These are phyloP conservation scores for Hetaerina americana DNA, from an alignment of 1,140 invertebrate genomes.

Conservation along the genomic window DNA sequence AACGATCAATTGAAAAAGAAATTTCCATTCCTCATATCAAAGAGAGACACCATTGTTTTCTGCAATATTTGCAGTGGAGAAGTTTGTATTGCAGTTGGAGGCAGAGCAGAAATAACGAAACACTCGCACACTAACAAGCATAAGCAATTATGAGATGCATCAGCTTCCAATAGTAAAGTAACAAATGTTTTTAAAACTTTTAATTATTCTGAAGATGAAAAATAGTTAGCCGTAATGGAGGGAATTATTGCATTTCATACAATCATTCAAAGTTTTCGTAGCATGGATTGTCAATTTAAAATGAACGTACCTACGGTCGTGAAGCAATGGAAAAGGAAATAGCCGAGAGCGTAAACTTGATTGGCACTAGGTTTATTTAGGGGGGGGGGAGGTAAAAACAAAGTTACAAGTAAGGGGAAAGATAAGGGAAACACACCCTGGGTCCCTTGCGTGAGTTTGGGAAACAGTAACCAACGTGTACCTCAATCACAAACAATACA, in stretches of 20 bases:
- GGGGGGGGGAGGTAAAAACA: no score
- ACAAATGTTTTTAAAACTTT: constrained; percentile 9
- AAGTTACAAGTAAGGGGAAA: no score
- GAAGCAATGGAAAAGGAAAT: no score
- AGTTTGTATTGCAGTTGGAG: constrained; percentile 14
- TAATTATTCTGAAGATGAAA: constrained; percentile 15
- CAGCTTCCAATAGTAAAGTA: constrained; percentile 9
- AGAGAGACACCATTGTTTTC: constrained; percentile 12
- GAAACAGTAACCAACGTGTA: no score
- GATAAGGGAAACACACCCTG: no score
- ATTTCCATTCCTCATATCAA: constrained; percentile 14
- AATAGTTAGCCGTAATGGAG: constrained; percentile 13
- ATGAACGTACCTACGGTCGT: no score
- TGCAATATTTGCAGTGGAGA: constrained; percentile 14
- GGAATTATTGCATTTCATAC: constrained; percentile 7
- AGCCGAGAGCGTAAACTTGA: no score
- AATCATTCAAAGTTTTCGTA: not conserved
- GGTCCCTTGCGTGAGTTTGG: no score
- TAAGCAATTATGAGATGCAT: constrained; percentile 9
- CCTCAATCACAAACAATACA: no score
- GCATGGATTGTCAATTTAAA: no score
- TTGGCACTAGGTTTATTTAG: no score
- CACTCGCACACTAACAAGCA: constrained; percentile 12
- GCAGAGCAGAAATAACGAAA: constrained; percentile 7
- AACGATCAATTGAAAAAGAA: constrained; percentile 13